phyloP scores from a whole-genome alignment of 2,888 invertebrate genomes.

The Cylloceria caligata region DNA sequence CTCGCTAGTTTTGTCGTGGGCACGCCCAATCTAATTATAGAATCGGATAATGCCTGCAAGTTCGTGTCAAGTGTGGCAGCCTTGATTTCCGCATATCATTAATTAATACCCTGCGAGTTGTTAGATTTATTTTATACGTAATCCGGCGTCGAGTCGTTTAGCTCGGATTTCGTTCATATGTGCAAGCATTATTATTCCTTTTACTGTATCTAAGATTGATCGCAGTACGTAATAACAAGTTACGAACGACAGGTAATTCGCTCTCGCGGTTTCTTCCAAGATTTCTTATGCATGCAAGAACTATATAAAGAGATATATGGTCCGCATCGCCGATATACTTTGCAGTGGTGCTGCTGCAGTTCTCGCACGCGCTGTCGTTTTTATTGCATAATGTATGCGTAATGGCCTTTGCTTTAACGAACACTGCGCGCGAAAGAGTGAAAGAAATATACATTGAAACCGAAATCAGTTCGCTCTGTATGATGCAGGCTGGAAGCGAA shows the following conservation, averaged over 20 bases:
- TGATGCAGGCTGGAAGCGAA: slow-evolving; percentile 50
- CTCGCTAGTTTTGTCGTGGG: not conserved
- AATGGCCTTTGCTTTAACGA: slow-evolving; percentile 68
- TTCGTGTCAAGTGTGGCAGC: slow-evolving; percentile 16
- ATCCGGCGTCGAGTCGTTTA: not conserved
- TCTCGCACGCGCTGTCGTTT: slow-evolving; percentile 25
- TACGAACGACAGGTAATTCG: slow-evolving; percentile 14
- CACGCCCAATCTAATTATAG: slow-evolving; percentile 49
- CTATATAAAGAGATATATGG: slow-evolving; percentile 23
- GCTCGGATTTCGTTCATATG: slow-evolving; percentile 8
- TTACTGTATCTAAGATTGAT: slow-evolving; percentile 15
- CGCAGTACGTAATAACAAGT: slow-evolving; percentile 34
- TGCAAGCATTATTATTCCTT: slow-evolving; percentile 1
- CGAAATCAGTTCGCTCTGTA: slow-evolving; percentile 71
- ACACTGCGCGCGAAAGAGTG: slow-evolving; percentile 53
- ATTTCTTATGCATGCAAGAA: slow-evolving; percentile 34
- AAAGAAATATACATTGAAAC: slow-evolving; percentile 74
- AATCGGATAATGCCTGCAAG: not conserved
- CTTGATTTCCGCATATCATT: slow-evolving; percentile 51
- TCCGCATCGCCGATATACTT: slow-evolving; percentile 22
- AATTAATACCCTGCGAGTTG: slow-evolving; percentile 31
- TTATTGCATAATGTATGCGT: slow-evolving; percentile 68
- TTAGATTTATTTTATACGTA: slow-evolving; percentile 13
- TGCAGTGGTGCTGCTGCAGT: slow-evolving; percentile 8
- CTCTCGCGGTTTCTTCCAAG: not conserved